Evolutionary conservation across 2,797 vertebrate genomes (phyloP).

Genomic region (Danio tinwini): DNA sequence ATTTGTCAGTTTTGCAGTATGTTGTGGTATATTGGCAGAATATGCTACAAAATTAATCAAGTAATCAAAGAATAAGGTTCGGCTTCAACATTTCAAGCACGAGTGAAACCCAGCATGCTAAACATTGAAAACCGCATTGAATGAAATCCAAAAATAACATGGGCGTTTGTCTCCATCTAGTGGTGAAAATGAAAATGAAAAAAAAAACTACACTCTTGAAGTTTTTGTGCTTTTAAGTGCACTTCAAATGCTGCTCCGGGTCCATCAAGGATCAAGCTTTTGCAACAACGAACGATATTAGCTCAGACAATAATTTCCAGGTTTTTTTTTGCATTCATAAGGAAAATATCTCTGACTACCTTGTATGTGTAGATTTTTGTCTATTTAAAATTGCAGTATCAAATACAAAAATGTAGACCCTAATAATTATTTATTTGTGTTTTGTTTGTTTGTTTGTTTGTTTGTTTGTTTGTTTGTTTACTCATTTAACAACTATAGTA

Average conservation of each 20-base stretch:
- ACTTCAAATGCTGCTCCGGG: background rate
- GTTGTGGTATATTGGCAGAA: background rate
- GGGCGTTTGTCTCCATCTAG: conserved; percentile 59
- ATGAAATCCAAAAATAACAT: conserved; percentile 10
- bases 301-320: too few relatives aligned
- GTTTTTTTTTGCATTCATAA: too few relatives aligned
- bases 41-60: background rate
- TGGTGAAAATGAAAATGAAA: background rate
- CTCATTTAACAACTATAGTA: too few relatives aligned
- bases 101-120: background rate
- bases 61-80: background rate
- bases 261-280: too few relatives aligned
- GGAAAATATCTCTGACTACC: too few relatives aligned
- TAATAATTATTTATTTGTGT: too few relatives aligned
- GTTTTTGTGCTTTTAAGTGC: background rate
- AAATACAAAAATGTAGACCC: too few relatives aligned
- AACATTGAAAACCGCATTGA: background rate
- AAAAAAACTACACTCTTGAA: background rate
- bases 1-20: background rate
- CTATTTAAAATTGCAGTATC: too few relatives aligned
- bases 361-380: too few relatives aligned
- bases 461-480: too few relatives aligned
- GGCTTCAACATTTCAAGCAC: conserved; percentile 69
- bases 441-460: too few relatives aligned
- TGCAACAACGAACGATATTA: too few relatives aligned